These are phyloP conservation scores for Acromyrmex heyeri DNA, from an alignment of 1,140 invertebrate genomes.

Conservation along the genomic window DNA sequence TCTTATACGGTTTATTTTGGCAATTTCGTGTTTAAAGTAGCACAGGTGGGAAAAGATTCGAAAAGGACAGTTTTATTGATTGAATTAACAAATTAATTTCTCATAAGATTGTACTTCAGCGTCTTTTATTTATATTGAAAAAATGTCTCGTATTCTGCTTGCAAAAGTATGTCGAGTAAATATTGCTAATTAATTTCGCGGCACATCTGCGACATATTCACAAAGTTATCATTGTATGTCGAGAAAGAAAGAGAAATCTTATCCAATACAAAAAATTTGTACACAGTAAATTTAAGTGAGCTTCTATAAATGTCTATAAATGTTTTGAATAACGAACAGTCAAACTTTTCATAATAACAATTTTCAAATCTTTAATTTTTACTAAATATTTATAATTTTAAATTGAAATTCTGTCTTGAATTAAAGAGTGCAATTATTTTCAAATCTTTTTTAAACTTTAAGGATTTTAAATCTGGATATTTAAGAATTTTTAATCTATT, in stretches of 20 bases:
- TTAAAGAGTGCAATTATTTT: background rate
- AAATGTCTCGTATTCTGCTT: background rate
- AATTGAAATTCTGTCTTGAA: background rate
- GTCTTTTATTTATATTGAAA: background rate
- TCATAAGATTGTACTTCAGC: background rate
- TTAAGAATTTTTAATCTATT: background rate
- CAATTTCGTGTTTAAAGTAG: background rate
- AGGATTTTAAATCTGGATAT: background rate
- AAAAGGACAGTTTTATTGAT: background rate
- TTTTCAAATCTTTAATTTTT: background rate
- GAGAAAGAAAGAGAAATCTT: background rate
- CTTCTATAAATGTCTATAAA: background rate
- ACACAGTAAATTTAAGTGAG: background rate
- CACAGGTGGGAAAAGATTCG: too few species aligned
- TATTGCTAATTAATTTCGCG: background rate
- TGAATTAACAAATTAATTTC: background rate
- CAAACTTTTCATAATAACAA: background rate
- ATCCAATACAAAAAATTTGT: background rate
- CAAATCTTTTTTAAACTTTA: background rate
- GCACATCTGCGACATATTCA: background rate
- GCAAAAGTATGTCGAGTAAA: background rate
- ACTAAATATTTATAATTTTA: background rate
- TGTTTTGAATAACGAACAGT: background rate
- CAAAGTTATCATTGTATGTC: background rate
- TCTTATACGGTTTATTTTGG: background rate